Evolutionary conservation across 2,888 invertebrate species (phyloP).

Genomic region (Incurvaria masculella): DNA sequence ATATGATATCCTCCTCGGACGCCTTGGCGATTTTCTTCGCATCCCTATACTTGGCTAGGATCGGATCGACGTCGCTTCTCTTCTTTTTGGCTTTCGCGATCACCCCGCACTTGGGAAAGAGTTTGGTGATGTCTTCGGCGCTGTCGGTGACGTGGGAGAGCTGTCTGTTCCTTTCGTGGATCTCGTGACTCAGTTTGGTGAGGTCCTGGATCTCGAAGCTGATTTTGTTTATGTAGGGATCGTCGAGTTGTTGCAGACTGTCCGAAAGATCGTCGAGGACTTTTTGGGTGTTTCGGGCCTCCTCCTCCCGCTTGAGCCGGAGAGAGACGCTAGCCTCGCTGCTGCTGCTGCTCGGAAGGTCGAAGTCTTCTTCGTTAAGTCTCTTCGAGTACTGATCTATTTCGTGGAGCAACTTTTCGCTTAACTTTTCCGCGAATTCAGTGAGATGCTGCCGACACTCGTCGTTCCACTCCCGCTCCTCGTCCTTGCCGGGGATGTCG

Average conservation of each 20-base stretch:
- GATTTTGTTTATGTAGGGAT: conserved; percentile 58
- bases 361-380: conserved; percentile 52
- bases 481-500: conserved; percentile 46
- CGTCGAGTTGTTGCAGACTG: conserved; percentile 55
- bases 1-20: conserved; percentile 41
- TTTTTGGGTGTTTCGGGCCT: conserved; percentile 48
- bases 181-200: conserved; percentile 55
- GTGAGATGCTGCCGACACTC: conserved; percentile 68
- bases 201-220: conserved; percentile 57
- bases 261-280: conserved; percentile 47
- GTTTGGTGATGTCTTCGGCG: conserved; percentile 44
- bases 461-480: conserved; percentile 56
- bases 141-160: conserved; percentile 53
- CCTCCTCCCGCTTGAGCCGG: conserved; percentile 46
- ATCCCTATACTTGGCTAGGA: conserved; percentile 48
- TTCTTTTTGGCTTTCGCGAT: conserved; percentile 51
- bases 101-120: conserved; percentile 48
- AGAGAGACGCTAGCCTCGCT: conserved; percentile 52
- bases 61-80: conserved; percentile 48
- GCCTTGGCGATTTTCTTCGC: conserved; percentile 46
- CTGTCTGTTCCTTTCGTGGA: conserved; percentile 58
- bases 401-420: conserved; percentile 75
- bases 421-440: conserved; percentile 79
- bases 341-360: conserved; percentile 48
- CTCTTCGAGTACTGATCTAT: conserved; percentile 62